These are phyloP conservation scores for Trichacis sp. DNA, from an alignment of 2,888 invertebrate genomes.

Conservation along the genomic window DNA sequence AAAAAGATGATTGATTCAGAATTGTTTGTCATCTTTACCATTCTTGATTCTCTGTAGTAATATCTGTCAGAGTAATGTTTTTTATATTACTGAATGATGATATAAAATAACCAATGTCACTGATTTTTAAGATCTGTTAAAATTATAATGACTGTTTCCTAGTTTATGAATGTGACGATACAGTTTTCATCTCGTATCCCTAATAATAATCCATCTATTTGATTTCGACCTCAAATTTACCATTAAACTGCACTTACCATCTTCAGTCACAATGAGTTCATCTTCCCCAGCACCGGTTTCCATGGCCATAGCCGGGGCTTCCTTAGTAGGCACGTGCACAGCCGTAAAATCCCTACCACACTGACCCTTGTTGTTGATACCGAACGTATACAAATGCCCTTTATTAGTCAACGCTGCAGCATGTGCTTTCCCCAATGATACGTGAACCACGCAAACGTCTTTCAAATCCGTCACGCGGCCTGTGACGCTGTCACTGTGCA, in stretches of 20 bases:
- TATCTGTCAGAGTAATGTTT: no score
- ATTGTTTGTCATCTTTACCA: no score
- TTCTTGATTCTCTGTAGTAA: no score
- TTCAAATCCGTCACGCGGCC: constrained; percentile 81
- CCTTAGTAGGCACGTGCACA: constrained; percentile 68
- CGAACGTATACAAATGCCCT: constrained; percentile 94
- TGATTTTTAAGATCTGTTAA: no score
- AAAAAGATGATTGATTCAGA: no score
- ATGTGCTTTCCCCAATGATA: constrained; percentile 91
- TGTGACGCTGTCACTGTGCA: constrained; percentile 81
- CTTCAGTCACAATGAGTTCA: constrained; percentile 61
- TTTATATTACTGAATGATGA: no score
- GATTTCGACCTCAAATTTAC: not conserved
- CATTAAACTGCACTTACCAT: constrained; percentile 49
- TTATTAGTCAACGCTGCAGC: constrained; percentile 89
- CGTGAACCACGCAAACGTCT: constrained; percentile 78
- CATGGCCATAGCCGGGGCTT: constrained; percentile 70
- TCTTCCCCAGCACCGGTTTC: constrained; percentile 70
- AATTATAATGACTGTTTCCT: no score
- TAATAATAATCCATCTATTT: not conserved
- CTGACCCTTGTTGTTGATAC: constrained; percentile 97
- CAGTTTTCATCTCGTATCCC: no score
- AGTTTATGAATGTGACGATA: no score
- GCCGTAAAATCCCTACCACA: constrained; percentile 90
- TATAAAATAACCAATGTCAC: no score